Conservation (phyloP, 2,888 invertebrate genomes). For the Malachius bipustulatus region DNA sequence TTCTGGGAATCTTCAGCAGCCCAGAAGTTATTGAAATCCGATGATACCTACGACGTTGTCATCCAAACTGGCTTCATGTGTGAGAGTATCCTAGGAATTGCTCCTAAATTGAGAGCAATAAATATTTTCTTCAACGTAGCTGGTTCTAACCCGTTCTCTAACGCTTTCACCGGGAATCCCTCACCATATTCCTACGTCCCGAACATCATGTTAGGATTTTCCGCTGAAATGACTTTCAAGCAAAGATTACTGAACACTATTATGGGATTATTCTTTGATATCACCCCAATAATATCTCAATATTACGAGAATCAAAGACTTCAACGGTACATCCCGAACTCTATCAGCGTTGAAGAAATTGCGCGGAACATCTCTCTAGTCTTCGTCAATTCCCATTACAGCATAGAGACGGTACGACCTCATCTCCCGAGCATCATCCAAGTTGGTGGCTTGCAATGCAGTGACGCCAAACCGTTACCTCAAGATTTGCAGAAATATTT, state of each 20-base stretch:
- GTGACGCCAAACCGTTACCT: conserved; percentile 19
- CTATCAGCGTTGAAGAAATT: conserved; percentile 22
- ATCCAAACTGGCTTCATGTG: conserved; percentile 6
- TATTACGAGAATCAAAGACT: conserved; percentile 17
- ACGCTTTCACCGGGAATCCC: not conserved
- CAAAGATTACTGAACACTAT: not conserved
- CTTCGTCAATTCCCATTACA: conserved; percentile 25
- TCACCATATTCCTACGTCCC: not conserved
- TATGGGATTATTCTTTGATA: too few species aligned
- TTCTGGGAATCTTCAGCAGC: conserved; percentile 8
- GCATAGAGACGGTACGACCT: conserved; percentile 25
- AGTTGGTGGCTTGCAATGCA: conserved; percentile 28
- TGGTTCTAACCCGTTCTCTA: conserved; percentile 2
- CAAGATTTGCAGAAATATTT: conserved; percentile 19
- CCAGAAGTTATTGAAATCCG: conserved; percentile 4
- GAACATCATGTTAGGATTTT: not conserved
- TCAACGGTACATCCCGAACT: conserved; percentile 21
- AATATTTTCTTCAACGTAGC: conserved; percentile 8
- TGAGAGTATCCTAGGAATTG: conserved; percentile 8
- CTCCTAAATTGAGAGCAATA: conserved; percentile 8
- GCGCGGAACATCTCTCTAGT: conserved; percentile 23
- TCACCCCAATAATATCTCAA: not conserved
- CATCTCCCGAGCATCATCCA: conserved; percentile 28
- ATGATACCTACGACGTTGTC: conserved; percentile 8
- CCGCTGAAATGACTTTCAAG: not conserved